Evolutionary conservation across 2,113 vertebrate species (phyloP), one percentile per base, ranked within the genome.

Genomic region (Aptenodytes patagonicus): DNA sequence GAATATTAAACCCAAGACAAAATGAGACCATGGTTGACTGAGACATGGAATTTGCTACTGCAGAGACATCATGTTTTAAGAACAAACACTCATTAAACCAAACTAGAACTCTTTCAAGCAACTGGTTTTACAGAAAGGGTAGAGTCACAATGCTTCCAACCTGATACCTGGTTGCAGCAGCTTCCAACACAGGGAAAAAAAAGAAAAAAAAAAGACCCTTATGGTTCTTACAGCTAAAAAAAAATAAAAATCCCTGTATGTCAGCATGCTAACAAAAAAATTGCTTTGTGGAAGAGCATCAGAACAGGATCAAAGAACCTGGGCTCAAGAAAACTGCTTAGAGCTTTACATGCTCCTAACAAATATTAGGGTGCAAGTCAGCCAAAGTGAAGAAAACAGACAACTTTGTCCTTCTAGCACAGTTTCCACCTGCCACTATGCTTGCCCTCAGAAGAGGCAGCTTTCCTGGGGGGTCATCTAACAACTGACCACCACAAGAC

Each of bases 1-100:
- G 25, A 46, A 54, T 26, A 84, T 61, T 69, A 82, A 72, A 7
- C 6, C 4, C 16, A 40, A 69, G 21, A 38, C 0, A 57, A 60
- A 69, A 28, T 19, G 42, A 31, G 7, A 78, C 8, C 34, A 61
- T 3, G 4, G n/a, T 0, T 38, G 38, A 75, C 26, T 0, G 2
- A 87, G 17, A 77, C 12, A 66, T 77, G 51, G 55, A 31, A 64
- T 47, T 64, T 81, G 19, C 18, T 86, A 14, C 38, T 20, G 25
- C 46, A 84, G 24, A 72, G 11, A 17, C 46, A 85, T 11, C 17
- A 6, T 2, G 3, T 38, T 93, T 88, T 49, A 85, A 58, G 38
- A 72, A 57, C 9, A 76, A 71, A 54, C 0, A 0, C 16, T 81
- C n/a, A 62, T 46, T 42, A 88, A 85, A 72, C 9, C 46, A 57